Evolutionary conservation across 2,888 invertebrate genomes (phyloP).

Genomic region (Resseliella maxima): DNA sequence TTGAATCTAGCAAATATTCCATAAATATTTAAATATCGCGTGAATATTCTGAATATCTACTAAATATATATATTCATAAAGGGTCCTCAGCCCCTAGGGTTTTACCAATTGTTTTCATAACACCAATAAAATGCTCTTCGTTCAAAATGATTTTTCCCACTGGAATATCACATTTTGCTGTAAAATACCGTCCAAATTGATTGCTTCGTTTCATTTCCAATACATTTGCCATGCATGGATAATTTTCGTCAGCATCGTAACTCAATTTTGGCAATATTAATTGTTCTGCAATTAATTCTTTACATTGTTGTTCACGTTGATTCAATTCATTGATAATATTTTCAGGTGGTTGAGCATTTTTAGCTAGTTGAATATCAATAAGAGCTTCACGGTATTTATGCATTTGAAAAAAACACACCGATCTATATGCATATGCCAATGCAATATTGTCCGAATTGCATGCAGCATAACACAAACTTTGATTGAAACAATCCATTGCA

Average conservation of each 20-base stretch:
- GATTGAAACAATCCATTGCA: neutral
- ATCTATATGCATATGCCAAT: conserved; percentile 32
- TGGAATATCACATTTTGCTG: conserved; percentile 27
- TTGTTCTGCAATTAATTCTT: too few relatives aligned
- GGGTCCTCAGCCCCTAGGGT: too few relatives aligned
- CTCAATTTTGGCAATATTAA: too few relatives aligned
- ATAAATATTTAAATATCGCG: too few relatives aligned
- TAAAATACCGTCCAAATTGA: neutral
- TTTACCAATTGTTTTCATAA: too few relatives aligned
- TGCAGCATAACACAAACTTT: conserved; percentile 5
- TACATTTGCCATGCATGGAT: too few relatives aligned
- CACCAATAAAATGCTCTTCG: neutral
- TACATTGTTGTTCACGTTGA: too few relatives aligned
- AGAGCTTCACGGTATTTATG: neutral
- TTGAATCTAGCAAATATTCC: too few relatives aligned
- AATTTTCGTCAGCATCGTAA: too few relatives aligned
- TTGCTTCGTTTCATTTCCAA: neutral
- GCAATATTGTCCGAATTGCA: neutral
- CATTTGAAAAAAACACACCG: conserved; percentile 24
- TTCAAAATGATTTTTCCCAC: neutral
- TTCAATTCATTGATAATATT: too few relatives aligned
- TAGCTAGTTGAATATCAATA: neutral
- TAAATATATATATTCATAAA: too few relatives aligned
- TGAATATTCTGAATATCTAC: too few relatives aligned
- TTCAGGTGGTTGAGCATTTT: neutral